Evolutionary conservation across 2,797 vertebrate genomes (phyloP).

Genomic region (Anabacerthia variegaticeps): DNA sequence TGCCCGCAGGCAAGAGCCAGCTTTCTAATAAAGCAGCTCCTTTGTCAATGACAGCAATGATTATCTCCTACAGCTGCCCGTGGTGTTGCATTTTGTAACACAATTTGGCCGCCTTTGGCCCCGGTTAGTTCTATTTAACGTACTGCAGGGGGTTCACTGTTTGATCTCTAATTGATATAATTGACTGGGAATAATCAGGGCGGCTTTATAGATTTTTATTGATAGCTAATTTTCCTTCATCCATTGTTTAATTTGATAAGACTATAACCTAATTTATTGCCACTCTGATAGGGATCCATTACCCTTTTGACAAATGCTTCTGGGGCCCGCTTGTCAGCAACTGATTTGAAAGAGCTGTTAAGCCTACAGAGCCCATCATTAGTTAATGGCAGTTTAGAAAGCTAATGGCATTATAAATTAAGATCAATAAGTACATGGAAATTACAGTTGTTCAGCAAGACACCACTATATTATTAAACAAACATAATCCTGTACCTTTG

Average conservation of each 20-base stretch:
- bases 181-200: constrained; percentile 84
- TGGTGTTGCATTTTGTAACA: constrained; percentile 83
- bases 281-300: constrained; percentile 81
- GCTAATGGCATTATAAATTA: constrained; percentile 85
- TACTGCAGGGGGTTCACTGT: constrained; percentile 82
- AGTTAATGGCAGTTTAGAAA: constrained; percentile 83
- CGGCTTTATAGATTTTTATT: constrained; percentile 82
- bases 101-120: constrained; percentile 82
- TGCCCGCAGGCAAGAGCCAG: constrained; percentile 78
- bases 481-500: constrained; percentile 70
- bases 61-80: constrained; percentile 83
- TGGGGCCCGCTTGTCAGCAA: constrained; percentile 82
- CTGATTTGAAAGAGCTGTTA: constrained; percentile 82
- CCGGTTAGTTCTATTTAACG: constrained; percentile 81
- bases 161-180: constrained; percentile 88
- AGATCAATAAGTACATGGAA: constrained; percentile 83
- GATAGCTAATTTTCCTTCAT: constrained; percentile 84
- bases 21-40: constrained; percentile 83
- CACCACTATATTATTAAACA: constrained; percentile 76
- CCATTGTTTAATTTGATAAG: constrained; percentile 82
- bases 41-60: constrained; percentile 81
- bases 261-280: constrained; percentile 84
- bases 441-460: constrained; percentile 80
- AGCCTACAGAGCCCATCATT: constrained; percentile 79
- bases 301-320: constrained; percentile 83